Conservation (phyloP, 2,113 vertebrate genomes). For the Isurus oxyrinchus region DNA sequence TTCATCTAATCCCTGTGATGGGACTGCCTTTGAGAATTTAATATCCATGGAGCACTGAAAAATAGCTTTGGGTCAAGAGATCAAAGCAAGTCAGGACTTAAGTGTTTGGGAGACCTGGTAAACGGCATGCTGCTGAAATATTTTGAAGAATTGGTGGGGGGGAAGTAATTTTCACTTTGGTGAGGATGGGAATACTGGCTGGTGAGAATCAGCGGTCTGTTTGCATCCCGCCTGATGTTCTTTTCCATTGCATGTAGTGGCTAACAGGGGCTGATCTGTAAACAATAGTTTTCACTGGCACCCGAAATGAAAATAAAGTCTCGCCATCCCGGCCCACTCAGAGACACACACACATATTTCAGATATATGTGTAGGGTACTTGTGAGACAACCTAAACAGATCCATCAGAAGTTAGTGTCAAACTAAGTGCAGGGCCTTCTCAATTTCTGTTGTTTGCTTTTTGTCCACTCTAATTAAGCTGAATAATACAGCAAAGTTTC, state of each 20-base stretch:
- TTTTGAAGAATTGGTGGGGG: not conserved
- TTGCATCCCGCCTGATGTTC: not conserved
- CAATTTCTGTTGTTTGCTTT: too few relatives aligned
- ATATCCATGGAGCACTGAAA: not conserved
- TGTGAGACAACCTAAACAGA: not conserved
- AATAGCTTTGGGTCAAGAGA: not conserved
- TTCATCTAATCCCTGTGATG: not conserved
- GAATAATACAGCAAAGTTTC: not conserved
- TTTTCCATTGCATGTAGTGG: not conserved
- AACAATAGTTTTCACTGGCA: not conserved
- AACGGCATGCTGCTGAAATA: not conserved
- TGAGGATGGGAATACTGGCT: not conserved
- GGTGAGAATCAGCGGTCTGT: not conserved
- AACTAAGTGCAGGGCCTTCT: not conserved
- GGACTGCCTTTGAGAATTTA: not conserved
- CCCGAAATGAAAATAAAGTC: not conserved
- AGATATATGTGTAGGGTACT: not conserved
- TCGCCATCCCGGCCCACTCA: too few relatives aligned
- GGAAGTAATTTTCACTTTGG: not conserved
- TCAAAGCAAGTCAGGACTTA: not conserved
- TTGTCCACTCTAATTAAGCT: too few relatives aligned
- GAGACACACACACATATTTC: not conserved
- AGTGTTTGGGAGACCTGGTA: not conserved
- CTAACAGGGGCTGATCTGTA: not conserved
- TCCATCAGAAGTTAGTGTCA: not conserved